Conservation (phyloP, 2,113 vertebrate genomes). For the Paramormyrops kingsleyae region DNA sequence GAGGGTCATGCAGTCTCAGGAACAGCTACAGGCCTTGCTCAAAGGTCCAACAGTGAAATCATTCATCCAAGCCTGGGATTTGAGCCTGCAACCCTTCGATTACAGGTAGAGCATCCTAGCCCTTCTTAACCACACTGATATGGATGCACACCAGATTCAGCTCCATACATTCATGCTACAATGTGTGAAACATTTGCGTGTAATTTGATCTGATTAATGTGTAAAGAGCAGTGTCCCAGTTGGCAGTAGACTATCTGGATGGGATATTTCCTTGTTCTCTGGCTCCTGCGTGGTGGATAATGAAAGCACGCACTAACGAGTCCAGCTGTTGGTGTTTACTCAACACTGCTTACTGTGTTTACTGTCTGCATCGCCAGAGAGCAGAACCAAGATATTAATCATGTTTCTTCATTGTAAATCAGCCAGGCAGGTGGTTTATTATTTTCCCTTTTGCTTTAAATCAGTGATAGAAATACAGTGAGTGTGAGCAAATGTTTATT, state of each 20-base stretch:
- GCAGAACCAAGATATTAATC: neutral
- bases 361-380: neutral
- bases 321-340: neutral
- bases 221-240: neutral
- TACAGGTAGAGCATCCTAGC: neutral
- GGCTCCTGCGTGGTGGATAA: neutral
- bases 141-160: neutral
- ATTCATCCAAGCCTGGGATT: neutral
- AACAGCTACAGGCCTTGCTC: neutral
- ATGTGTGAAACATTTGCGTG: neutral
- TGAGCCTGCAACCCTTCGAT: neutral
- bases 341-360: neutral
- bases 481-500: neutral
- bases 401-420: neutral
- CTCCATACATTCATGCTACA: neutral
- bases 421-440: neutral
- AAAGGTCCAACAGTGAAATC: neutral
- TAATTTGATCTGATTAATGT: too few relatives aligned
- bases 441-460: neutral
- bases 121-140: neutral
- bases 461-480: neutral
- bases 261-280: neutral
- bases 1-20: neutral
- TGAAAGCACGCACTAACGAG: neutral
- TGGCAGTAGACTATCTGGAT: neutral